Evolutionary conservation across 2,888 invertebrate species (phyloP), one percentile per base, ranked within the genome.

Genomic region (Standfussiana lucernea): DNA sequence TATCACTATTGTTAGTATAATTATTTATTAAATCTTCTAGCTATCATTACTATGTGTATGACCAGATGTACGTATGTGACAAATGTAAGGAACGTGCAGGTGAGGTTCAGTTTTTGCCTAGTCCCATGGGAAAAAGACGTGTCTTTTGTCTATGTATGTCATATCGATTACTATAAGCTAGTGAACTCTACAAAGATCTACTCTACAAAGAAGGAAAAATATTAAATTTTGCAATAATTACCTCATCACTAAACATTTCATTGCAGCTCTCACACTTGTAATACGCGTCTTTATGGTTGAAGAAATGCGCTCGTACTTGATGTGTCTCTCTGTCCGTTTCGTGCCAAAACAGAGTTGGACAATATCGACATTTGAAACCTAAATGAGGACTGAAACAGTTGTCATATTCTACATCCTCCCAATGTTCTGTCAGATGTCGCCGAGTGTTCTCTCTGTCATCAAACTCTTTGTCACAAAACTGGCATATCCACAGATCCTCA

Each of bases 381-480:
- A 97, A 90, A 83, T 97, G 97, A 1, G 96, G 95, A 82, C 96
- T 95, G 76, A 96, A 96, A 83, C 96, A 96, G 81, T 96, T 96
- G 79, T 95, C 94, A 90, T 91, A 93, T 66, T 95, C 95, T 50
- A 94, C 88, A 2, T 81, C 82, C 65, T 93, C 91, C 93, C 92
- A 95, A 84, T 96, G 97, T 59, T 93, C 93, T 0, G 93, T 93
- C 81, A 95, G 88, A 88, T 95, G 96, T 11, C 84, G 87, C 61
- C 97, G 91, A 0, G 96, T 94, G 0, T 87, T 84, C 79, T 93
- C 94, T 62, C 97, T 86, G 37, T 93, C 92, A 59, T 94, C 92
- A 93, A 97, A 97, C 82, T 96, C 96, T 56, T 94, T 94, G 64
- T 97, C 96, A 91, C 97, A 97, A 88, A 97, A 96, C 91, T 97